These are phyloP conservation scores for Schmidtea mediterranea DNA, from an alignment of 1,140 invertebrate genomes.

Conservation along the genomic window DNA sequence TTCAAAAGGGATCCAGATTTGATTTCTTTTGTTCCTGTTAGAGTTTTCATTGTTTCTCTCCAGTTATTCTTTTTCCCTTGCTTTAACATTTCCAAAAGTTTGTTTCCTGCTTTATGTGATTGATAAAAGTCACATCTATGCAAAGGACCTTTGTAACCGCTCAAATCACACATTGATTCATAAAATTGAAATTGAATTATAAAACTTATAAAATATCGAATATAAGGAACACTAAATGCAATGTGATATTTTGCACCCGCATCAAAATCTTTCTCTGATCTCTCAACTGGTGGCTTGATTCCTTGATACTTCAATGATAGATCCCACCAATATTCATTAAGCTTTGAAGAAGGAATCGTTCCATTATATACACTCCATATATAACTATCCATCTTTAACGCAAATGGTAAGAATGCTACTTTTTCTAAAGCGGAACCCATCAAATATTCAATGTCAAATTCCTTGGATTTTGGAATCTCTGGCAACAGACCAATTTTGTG, in stretches of 20 bases:
- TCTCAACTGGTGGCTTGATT: constrained; percentile 15
- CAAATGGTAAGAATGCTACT: constrained; percentile 59
- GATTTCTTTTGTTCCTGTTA: constrained; percentile 42
- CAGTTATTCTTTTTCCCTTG: constrained; percentile 42
- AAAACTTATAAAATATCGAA: constrained; percentile 65
- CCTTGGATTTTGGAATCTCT: constrained; percentile 29
- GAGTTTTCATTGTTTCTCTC: constrained; percentile 41
- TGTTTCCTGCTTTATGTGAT: constrained; percentile 41
- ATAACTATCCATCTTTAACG: constrained; percentile 55
- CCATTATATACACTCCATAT: constrained; percentile 60
- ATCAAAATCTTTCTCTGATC: constrained; percentile 13
- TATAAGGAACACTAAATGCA: constrained; percentile 13
- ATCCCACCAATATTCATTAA: constrained; percentile 29
- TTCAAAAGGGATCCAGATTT: constrained; percentile 44
- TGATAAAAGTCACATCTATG: constrained; percentile 66
- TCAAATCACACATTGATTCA: constrained; percentile 44
- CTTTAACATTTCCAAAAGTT: constrained; percentile 38
- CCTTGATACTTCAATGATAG: constrained; percentile 20
- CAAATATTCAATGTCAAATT: background rate
- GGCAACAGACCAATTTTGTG: constrained; percentile 47
- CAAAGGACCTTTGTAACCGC: constrained; percentile 43
- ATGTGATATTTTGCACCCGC: constrained; percentile 17
- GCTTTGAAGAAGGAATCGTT: constrained; percentile 22
- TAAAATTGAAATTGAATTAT: constrained; percentile 72
- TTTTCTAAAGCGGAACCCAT: constrained; percentile 45